Evolutionary conservation across 2,888 invertebrate genomes (phyloP).

Genomic region (Hirudinaria manillensis): DNA sequence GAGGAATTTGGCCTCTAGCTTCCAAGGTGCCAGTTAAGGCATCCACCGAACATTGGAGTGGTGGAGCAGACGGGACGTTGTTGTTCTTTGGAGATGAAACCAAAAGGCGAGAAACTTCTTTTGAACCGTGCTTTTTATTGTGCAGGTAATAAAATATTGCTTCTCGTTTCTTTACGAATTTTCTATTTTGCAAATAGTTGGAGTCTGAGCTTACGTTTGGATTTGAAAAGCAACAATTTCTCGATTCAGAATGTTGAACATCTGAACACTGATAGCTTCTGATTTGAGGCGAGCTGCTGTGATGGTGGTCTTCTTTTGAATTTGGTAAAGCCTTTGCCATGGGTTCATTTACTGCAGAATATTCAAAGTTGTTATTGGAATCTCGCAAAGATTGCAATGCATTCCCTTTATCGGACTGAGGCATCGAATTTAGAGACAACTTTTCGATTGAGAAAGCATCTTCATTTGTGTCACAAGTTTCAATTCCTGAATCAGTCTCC

Average conservation of each 20-base stretch:
- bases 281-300: neutral
- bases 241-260: too few relatives aligned
- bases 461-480: neutral
- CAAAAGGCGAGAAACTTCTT: too few relatives aligned
- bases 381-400: neutral
- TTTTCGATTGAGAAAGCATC: neutral
- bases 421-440: neutral
- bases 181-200: too few relatives aligned
- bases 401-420: neutral
- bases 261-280: too few relatives aligned
- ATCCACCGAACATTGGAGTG: too few relatives aligned
- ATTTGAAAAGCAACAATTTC: neutral
- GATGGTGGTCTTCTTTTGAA: neutral
- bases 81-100: too few relatives aligned
- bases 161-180: too few relatives aligned
- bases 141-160: too few relatives aligned
- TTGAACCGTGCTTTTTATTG: too few relatives aligned
- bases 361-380: neutral
- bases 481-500: constrained; percentile 15
- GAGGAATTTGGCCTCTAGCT: neutral
- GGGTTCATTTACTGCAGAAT: neutral
- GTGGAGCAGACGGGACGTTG: too few relatives aligned
- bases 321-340: neutral
- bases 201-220: too few relatives aligned
- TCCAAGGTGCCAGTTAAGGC: neutral